Base-by-base conservation (phyloP, 2,888 invertebrate species). In the Stenichneumon culpator region DNA sequence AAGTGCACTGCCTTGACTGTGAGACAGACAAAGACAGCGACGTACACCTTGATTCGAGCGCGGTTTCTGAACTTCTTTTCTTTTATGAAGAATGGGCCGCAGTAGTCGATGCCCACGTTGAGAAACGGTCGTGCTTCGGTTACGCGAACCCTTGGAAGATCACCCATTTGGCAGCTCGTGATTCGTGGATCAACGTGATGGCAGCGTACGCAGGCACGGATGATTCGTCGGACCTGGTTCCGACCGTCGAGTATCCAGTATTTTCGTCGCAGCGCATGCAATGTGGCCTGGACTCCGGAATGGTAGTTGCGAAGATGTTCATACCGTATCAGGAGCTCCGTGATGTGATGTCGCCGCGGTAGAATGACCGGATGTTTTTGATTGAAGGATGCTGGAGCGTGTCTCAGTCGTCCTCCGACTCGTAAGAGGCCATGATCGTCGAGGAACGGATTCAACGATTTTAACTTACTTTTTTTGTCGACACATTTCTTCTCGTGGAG, bases 81-180 rank as follows among this genome's bases (percentile, higher is more conserved):
- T 4, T 32, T 86, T 7, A 87, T 74, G 22, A 50, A 83, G n/a
- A 86, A 77, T 2, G 83, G 69, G 14, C 86, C 82, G 50, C 80
- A 84, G 47, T 77, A 86, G 22, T 85, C 83, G 1, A 81, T 14
- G 0, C 86, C 82, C 4, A 69, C 69, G 54, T 78, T 73, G 4
- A 47, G 25, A 50, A 83, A 82, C 6, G 74, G 82, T 14, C 77
- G 67, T 14, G 77, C 67, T 52, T 63, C 70, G 6, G 54, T 77
- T 6, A 82, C 47, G 2, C 78, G 73, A 44, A 19, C 47, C 0
- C 54, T 25, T 2, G 86, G 86, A n/a, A 86, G 28, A 67, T 86
- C 39, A 0, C 80, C 84, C 82, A 84, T 82, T 7, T 67, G 36
- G 32, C 85, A 75, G 2, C 78, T 52, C 52, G 44, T 78, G 25